These are phyloP conservation scores for Leptatherina wallacei DNA, from an alignment of 2,797 vertebrate genomes.

Conservation along the genomic window DNA sequence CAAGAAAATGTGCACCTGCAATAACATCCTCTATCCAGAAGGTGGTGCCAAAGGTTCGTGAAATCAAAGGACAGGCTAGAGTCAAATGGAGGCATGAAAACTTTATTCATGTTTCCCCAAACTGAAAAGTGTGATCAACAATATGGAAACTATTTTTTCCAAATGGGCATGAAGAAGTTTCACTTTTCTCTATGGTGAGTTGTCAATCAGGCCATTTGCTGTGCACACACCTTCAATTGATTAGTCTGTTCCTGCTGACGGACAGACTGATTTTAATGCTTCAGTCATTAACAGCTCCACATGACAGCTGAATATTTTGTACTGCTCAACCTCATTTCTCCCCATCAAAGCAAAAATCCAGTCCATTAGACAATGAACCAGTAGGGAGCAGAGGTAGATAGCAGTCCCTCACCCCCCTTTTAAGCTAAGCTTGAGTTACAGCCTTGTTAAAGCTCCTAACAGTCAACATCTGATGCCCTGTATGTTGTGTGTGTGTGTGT, in stretches of 20 bases:
- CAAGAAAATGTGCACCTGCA: background rate
- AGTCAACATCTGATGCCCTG: slow-evolving; percentile 18
- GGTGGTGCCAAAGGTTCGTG: slow-evolving; percentile 39
- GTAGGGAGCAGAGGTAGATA: slow-evolving; percentile 7
- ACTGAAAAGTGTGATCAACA: background rate
- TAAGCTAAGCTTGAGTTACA: slow-evolving; percentile 22
- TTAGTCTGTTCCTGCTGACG: background rate
- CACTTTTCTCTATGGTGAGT: background rate
- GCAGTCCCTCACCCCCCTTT: slow-evolving; percentile 2
- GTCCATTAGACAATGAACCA: slow-evolving; percentile 4
- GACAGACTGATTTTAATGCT: slow-evolving; percentile 5
- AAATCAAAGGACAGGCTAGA: background rate
- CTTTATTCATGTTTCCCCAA: background rate
- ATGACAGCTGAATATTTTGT: background rate
- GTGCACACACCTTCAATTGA: slow-evolving; percentile 12
- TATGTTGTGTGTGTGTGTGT: slow-evolving; percentile 6
- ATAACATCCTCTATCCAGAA: slow-evolving; percentile 40
- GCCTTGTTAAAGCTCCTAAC: slow-evolving; percentile 29
- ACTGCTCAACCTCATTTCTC: background rate
- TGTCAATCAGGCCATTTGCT: background rate
- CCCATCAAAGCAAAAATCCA: slow-evolving; percentile 39
- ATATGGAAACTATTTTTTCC: background rate
- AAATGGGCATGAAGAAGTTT: background rate
- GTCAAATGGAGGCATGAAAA: background rate
- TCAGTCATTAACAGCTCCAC: background rate